These are phyloP conservation scores for Meloidogyne exigua DNA, from an alignment of 1,140 invertebrate genomes.

Conservation along the genomic window DNA sequence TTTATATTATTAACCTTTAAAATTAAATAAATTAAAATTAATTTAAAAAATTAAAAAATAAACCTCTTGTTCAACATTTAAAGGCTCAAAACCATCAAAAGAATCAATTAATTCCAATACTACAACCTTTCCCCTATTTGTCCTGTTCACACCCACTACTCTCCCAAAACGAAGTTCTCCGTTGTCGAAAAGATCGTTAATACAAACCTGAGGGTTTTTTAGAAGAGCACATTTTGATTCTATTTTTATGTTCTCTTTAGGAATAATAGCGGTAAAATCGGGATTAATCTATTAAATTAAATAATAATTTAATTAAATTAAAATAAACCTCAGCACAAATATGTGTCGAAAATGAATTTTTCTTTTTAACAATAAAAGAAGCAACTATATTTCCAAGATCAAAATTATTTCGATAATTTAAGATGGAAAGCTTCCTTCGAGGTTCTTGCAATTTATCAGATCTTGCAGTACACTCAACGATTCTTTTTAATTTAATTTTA, in stretches of 20 bases:
- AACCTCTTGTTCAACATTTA: not conserved
- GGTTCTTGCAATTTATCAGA: slow-evolving; percentile 37
- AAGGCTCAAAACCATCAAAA: not conserved
- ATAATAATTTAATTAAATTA: not conserved
- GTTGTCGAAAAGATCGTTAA: slow-evolving; percentile 2
- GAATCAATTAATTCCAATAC: slow-evolving; percentile 10
- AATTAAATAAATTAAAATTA: too few species aligned
- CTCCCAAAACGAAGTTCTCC: slow-evolving; percentile 24
- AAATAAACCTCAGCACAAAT: not conserved
- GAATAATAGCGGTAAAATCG: slow-evolving; percentile 13
- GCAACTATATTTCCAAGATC: slow-evolving; percentile 17
- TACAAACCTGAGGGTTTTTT: not conserved
- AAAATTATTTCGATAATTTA: slow-evolving; percentile 31
- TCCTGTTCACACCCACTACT: slow-evolving; percentile 36
- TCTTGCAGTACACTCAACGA: slow-evolving; percentile 44
- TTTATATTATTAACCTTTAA: too few species aligned
- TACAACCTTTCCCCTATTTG: slow-evolving; percentile 19
- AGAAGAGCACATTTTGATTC: not conserved
- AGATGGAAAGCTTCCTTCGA: slow-evolving; percentile 37
- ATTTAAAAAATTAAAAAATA: not conserved
- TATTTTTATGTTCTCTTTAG: not conserved
- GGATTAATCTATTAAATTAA: slow-evolving; percentile 10
- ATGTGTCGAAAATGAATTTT: not conserved
- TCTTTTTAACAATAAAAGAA: slow-evolving; percentile 27
- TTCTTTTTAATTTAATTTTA: too few species aligned